Percentiles rank a stretch among this genome's conserved stretches.
phyloP scores from a whole-genome alignment of 2,888 invertebrate species.

The Polydrusus tereticollis region DNA sequence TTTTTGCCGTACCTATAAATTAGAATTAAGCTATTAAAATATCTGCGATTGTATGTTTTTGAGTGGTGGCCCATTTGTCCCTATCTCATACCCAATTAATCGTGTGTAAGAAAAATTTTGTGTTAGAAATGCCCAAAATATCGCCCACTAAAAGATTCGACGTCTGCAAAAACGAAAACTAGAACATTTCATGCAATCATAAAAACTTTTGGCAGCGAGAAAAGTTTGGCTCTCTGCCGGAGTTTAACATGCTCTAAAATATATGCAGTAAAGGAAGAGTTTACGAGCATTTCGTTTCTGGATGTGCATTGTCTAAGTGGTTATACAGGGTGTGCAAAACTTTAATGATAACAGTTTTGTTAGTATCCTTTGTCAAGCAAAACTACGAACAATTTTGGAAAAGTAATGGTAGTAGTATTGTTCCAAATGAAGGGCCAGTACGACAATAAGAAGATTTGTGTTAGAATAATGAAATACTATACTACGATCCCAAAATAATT shows the following conservation, averaged over 20 bases:
- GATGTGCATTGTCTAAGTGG: constrained; percentile 32
- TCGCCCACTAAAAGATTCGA: constrained; percentile 35
- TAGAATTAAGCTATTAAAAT: too few relatives aligned
- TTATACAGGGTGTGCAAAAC: constrained; percentile 11
- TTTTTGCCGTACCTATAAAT: too few relatives aligned
- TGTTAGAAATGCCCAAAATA: constrained; percentile 2
- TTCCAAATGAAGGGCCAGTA: too few relatives aligned
- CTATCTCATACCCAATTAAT: neutral
- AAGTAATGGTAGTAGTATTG: too few relatives aligned
- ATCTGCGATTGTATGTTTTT: neutral
- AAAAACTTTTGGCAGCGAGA: constrained; percentile 57
- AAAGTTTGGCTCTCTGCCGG: constrained; percentile 56
- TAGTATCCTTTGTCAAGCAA: too few relatives aligned
- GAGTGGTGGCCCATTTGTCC: neutral
- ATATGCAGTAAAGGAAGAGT: constrained; percentile 50
- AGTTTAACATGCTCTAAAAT: constrained; percentile 55
- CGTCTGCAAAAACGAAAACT: constrained; percentile 40
- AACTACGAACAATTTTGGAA: too few relatives aligned
- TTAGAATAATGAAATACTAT: too few relatives aligned
- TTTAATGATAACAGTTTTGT: neutral
- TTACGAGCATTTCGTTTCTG: constrained; percentile 29
- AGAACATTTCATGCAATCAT: constrained; percentile 51
- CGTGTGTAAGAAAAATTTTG: neutral
- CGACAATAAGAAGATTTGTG: too few relatives aligned
- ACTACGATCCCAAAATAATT: too few relatives aligned